Base-by-base conservation (phyloP, 2,113 vertebrate genomes). In the Psittacara wagleri region DNA sequence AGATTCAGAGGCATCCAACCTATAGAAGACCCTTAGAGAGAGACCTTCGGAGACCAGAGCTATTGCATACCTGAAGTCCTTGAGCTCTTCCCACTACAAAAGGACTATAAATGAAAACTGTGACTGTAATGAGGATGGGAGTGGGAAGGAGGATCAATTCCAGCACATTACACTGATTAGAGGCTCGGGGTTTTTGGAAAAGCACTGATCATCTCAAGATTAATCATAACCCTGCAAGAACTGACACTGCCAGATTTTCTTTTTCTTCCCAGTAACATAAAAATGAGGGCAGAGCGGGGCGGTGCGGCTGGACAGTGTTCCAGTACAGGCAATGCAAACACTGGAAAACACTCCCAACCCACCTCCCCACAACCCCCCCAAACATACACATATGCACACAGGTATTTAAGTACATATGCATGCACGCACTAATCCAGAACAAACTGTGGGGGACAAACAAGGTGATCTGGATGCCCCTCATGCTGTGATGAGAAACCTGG, bases 311-410 rank as follows among this genome's bases (percentile, higher is more conserved):
- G n/a, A 63, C 22, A 63, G 51, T 4, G 33, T 33, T 94, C 43
- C 81, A 62, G 48, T 1, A 18, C 0, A 0, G 57, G 29, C 57
- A 90, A 23, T 0, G 2, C 33, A 48, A 73, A 63, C 46, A 55
- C 10, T 55, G 57, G 48, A 72, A 61, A 83, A 81, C 19, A 62
- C 64, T 57, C 41, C 64, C 33, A 75, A 75, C 24, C 51, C 39
- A 49, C 17, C 46, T 78, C 61, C 37, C 46, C n/a, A 29, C 8
- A 43, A 43, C 41, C 41, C 14, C 41, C 10, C 4, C 18, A 85
- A 48, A 76, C 49, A 48, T 13, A 80, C 1, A 22, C n/a, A 52
- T 17, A 39, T 6, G 33, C 24, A 33, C 8, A 57, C 7, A 51
- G 15, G 11, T 43, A 17, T 16, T 16, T 12, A 59, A 17, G 48